Conservation (phyloP, 1,140 invertebrate genomes). For the Schlechtendalia chinensis region DNA sequence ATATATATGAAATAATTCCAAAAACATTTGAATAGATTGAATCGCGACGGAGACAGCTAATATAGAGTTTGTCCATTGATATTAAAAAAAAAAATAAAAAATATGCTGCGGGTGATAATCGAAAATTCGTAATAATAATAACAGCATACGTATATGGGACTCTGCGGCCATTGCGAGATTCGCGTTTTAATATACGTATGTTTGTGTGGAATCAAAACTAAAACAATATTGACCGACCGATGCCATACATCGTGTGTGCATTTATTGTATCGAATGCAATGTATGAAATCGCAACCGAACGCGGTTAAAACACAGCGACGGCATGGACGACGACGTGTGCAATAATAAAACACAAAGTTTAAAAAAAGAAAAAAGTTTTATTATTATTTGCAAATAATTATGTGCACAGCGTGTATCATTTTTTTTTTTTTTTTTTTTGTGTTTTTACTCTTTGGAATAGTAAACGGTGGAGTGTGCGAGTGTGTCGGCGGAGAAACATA, state of each 20-base stretch:
- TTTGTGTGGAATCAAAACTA: constrained; percentile 1
- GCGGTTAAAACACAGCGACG: too few species aligned
- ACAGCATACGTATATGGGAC: not conserved
- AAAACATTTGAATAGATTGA: not conserved
- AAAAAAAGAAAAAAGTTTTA: not conserved
- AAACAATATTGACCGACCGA: not conserved
- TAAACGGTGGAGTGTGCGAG: not conserved
- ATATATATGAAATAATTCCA: not conserved
- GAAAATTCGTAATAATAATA: too few species aligned
- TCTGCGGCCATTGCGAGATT: too few species aligned
- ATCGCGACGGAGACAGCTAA: too few species aligned
- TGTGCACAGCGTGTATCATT: too few species aligned
- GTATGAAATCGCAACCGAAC: too few species aligned
- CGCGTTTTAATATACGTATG: not conserved
- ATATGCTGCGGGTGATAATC: too few species aligned
- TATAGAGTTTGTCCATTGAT: not conserved
- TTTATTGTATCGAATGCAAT: not conserved
- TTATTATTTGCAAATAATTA: too few species aligned
- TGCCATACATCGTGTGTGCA: not conserved
- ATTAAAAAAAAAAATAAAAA: too few species aligned
- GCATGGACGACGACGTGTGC: not conserved
- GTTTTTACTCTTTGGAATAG: not conserved
- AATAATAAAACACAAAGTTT: not conserved
- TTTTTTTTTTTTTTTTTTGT: too few species aligned
- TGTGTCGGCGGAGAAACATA: not conserved